Percentiles rank a stretch among this genome's conserved stretches.
Conservation (phyloP, 2,888 invertebrate species). For the Nephrotoma appendiculata region DNA sequence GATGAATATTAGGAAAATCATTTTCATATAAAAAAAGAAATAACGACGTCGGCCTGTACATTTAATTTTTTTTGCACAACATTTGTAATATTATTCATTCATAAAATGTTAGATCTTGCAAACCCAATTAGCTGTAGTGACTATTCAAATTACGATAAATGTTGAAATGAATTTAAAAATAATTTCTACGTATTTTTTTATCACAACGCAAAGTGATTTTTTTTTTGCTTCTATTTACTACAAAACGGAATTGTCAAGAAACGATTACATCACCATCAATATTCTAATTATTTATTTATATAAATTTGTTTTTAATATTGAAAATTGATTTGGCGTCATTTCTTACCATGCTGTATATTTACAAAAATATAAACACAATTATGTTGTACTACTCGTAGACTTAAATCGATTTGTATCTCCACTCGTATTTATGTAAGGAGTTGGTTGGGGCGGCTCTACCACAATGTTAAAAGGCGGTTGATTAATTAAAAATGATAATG, state of each 20-base stretch:
- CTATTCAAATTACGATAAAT: not conserved
- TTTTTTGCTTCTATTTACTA: not conserved
- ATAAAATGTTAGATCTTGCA: too few species aligned
- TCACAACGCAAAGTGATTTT: not conserved
- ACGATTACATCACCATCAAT: not conserved
- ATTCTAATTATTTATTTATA: not conserved
- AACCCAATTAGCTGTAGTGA: too few species aligned
- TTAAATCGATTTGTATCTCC: not conserved
- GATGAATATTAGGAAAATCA: too few species aligned
- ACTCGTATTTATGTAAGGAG: not conserved
- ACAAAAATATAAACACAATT: too few species aligned
- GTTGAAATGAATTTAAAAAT: not conserved
- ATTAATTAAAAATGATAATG: not conserved
- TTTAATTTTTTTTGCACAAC: too few species aligned
- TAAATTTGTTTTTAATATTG: not conserved
- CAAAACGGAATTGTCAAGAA: not conserved
- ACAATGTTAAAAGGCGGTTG: not conserved
- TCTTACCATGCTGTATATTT: not conserved
- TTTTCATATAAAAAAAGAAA: too few species aligned
- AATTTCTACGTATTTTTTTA: not conserved
- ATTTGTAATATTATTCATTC: too few species aligned
- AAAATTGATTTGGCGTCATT: not conserved
- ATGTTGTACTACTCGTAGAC: not conserved
- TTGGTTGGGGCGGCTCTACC: not conserved
- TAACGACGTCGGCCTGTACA: too few species aligned